A percentile compares a stretch with the other conserved stretches of the same genome.
Conservation (phyloP, 2,113 vertebrate genomes). For the Cavia aperea region DNA sequence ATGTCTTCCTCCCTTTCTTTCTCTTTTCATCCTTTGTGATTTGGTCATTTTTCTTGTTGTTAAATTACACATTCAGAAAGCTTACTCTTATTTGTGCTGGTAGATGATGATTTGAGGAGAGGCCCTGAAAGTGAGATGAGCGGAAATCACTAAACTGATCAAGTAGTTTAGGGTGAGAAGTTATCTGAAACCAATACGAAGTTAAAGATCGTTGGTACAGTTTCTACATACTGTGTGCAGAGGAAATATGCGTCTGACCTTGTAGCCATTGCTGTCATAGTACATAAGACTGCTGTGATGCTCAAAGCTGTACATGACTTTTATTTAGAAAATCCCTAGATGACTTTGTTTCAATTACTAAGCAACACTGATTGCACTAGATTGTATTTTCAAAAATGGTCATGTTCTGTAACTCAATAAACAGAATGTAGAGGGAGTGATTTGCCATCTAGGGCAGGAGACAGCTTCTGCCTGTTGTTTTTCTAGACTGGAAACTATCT, state of each 20-base stretch:
- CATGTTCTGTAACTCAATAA: neutral
- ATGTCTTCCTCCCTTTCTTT: neutral
- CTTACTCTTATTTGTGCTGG: neutral
- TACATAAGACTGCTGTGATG: neutral
- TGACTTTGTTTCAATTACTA: neutral
- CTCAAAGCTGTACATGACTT: neutral
- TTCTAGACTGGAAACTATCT: neutral
- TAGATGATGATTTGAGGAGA: neutral
- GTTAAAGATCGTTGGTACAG: neutral
- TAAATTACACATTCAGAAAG: neutral
- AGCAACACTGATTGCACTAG: neutral
- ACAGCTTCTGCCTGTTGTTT: neutral
- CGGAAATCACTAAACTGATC: neutral
- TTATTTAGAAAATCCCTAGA: neutral
- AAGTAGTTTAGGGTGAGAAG: neutral
- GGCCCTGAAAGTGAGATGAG: neutral
- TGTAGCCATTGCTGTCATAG: neutral
- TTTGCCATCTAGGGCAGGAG: neutral
- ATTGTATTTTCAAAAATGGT: constrained; percentile 5
- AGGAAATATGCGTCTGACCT: neutral
- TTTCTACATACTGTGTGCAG: neutral
- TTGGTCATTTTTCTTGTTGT: neutral
- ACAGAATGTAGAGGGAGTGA: neutral
- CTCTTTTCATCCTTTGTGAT: neutral
- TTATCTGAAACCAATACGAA: neutral